Conservation (phyloP, 2,888 invertebrate species). For the Rotaria sp. region DNA sequence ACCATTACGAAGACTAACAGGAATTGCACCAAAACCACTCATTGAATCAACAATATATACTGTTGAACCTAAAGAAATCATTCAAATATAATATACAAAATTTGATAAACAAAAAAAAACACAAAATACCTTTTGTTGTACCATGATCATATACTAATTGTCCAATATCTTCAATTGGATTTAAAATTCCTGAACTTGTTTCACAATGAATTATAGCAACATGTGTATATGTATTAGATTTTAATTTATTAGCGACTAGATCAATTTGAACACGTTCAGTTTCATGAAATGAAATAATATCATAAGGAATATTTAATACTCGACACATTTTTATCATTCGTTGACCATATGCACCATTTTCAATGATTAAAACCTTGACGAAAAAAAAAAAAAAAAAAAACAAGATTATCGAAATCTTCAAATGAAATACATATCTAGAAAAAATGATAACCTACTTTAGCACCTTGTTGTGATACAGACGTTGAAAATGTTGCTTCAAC, state of each 20-base stretch:
- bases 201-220: slow-evolving; percentile 58
- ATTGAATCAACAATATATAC: slow-evolving; percentile 57
- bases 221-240: slow-evolving; percentile 49
- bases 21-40: slow-evolving; percentile 58
- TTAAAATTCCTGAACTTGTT: slow-evolving; percentile 57
- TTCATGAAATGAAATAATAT: slow-evolving; percentile 52
- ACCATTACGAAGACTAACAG: slow-evolving; percentile 49
- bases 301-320: slow-evolving; percentile 48
- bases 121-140: slow-evolving; percentile 39
- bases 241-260: slow-evolving; percentile 46
- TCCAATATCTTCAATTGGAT: slow-evolving; percentile 55
- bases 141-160: slow-evolving; percentile 43
- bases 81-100: too few species aligned
- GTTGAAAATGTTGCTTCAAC: slow-evolving; percentile 57
- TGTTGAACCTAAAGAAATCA: slow-evolving; percentile 45
- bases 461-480: slow-evolving; percentile 49
- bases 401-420: too few species aligned
- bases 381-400: neutral
- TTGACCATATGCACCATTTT: slow-evolving; percentile 57
- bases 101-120: too few species aligned
- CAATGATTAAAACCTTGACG: slow-evolving; percentile 50
- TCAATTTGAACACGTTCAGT: slow-evolving; percentile 47
- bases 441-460: slow-evolving; percentile 50
- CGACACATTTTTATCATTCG: slow-evolving; percentile 56
- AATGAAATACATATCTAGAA: too few species aligned